A percentile compares a stretch with the other conserved stretches of the same genome.
phyloP scores from a whole-genome alignment of 2,113 vertebrate genomes.

The Heptranchias perlo region DNA sequence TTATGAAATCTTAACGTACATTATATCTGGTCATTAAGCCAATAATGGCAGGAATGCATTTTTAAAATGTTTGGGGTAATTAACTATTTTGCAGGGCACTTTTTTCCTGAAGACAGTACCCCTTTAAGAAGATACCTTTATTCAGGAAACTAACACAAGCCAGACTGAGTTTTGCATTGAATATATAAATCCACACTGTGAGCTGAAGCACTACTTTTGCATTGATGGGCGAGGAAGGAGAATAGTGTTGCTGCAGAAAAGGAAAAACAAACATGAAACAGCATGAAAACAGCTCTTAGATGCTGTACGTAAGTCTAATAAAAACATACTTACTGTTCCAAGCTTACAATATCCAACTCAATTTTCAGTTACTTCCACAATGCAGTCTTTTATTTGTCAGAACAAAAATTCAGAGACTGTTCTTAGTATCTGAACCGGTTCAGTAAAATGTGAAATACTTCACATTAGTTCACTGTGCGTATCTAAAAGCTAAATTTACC shows the following conservation, averaged over 20 bases:
- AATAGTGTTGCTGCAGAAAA: not conserved
- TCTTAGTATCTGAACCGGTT: not conserved
- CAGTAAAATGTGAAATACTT: not conserved
- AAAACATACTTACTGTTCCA: not conserved
- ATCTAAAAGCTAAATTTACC: not conserved
- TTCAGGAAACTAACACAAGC: not conserved
- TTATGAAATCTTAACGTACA: not conserved
- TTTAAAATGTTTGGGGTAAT: not conserved
- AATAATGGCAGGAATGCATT: not conserved
- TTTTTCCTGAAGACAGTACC: not conserved
- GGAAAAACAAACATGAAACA: not conserved
- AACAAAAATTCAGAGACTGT: not conserved
- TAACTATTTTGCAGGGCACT: not conserved
- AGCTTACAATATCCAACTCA: not conserved
- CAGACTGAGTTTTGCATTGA: not conserved
- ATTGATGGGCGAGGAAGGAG: not conserved
- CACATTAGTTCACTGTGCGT: not conserved
- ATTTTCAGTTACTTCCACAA: not conserved
- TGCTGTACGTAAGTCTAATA: constrained; percentile 2
- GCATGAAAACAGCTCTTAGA: not conserved
- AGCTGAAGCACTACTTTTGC: not conserved
- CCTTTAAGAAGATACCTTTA: not conserved
- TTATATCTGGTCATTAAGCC: not conserved
- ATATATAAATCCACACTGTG: not conserved
- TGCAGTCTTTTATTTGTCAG: not conserved